These are phyloP conservation scores for Austrolebias charrua DNA, from an alignment of 2,797 vertebrate genomes.

Conservation along the genomic window DNA sequence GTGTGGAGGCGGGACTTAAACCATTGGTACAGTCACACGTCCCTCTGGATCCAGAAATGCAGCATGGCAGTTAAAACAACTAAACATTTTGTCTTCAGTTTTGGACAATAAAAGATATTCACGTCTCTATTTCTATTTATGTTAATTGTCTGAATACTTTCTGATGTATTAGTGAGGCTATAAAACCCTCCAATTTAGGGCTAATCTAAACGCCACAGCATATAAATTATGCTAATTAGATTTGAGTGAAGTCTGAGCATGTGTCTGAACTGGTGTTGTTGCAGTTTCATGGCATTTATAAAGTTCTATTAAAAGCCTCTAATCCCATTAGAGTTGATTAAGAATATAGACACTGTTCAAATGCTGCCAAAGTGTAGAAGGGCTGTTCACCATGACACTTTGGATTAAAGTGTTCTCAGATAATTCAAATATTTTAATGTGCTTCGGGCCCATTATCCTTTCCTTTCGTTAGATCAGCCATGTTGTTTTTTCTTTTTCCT, in stretches of 20 bases:
- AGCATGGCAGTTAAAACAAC: too few species aligned
- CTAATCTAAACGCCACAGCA: neutral
- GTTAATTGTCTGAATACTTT: too few species aligned
- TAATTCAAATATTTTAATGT: slow-evolving; percentile 65
- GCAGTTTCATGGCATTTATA: slow-evolving; percentile 33
- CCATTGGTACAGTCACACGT: too few species aligned
- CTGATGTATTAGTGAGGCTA: neutral
- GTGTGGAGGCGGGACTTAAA: too few species aligned
- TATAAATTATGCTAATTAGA: slow-evolving; percentile 5
- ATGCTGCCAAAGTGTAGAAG: slow-evolving; percentile 31
- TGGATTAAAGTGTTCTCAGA: slow-evolving; percentile 53
- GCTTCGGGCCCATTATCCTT: slow-evolving; percentile 49
- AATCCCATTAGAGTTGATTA: slow-evolving; percentile 64
- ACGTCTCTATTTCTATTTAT: too few species aligned
- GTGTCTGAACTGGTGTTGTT: slow-evolving; percentile 23
- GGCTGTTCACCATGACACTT: slow-evolving; percentile 40
- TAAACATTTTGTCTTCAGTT: too few species aligned
- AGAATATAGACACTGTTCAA: slow-evolving; percentile 44
- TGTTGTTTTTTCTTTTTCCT: slow-evolving; percentile 29
- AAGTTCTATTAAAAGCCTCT: slow-evolving; percentile 50
- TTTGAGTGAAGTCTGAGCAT: slow-evolving; percentile 6
- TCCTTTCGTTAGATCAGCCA: slow-evolving; percentile 31
- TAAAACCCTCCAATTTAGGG: neutral
- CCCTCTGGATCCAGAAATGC: too few species aligned
- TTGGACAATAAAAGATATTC: too few species aligned